Conservation (phyloP, 2,113 vertebrate species). For the Myrmecobius fasciatus region DNA sequence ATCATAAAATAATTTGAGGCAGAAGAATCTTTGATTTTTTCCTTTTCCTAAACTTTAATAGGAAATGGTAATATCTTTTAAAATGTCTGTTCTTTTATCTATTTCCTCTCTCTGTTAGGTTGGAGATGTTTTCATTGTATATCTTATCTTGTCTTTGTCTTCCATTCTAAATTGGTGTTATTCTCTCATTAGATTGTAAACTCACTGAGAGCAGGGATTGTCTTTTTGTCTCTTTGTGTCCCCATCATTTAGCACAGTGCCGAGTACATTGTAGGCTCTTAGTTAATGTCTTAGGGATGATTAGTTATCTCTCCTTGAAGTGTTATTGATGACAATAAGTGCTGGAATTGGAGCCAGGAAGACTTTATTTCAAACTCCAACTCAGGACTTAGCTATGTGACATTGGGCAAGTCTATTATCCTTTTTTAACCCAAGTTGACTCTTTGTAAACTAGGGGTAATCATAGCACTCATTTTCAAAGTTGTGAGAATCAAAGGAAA, state of each 20-base stretch:
- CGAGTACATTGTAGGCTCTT: no score
- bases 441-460: background rate
- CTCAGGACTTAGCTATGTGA: background rate
- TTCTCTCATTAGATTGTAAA: no score
- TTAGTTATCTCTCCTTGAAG: background rate
- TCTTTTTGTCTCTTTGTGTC: rapidly evolving
- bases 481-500: background rate
- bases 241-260: background rate
- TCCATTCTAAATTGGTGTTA: no score
- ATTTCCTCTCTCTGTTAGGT: background rate
- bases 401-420: background rate
- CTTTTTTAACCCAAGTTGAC: background rate
- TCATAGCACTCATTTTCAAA: background rate
- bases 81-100: background rate
- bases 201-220: no score
- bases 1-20: background rate
- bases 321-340: background rate
- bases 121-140: background rate
- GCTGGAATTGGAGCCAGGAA: background rate
- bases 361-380: background rate
- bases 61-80: background rate
- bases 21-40: background rate
- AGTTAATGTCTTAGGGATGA: background rate
- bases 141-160: background rate
- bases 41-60: background rate